phyloP scores from a whole-genome alignment of 2,888 invertebrate genomes.

The Tetranychus piercei region DNA sequence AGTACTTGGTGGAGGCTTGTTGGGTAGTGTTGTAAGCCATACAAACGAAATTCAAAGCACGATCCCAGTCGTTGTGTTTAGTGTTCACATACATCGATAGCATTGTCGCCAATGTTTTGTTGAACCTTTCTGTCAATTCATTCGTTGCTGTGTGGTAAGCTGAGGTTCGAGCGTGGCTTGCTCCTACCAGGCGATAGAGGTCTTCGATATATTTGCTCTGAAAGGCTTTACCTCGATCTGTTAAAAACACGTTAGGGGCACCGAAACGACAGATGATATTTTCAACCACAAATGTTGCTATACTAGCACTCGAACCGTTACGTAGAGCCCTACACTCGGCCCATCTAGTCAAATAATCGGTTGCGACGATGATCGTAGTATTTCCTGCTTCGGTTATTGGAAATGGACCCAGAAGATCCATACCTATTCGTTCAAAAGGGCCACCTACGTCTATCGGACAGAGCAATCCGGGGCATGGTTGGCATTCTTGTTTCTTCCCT shows the following conservation, averaged over 20 bases:
- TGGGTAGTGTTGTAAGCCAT: conserved; percentile 15
- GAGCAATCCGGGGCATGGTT: neutral
- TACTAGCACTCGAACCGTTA: conserved; percentile 20
- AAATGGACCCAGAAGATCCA: conserved; percentile 24
- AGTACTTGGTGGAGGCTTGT: neutral
- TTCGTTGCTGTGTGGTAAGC: conserved; percentile 25
- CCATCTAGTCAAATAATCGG: conserved; percentile 23
- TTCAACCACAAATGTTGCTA: conserved; percentile 23
- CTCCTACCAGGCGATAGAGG: neutral
- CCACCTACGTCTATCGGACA: neutral
- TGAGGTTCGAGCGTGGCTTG: conserved; percentile 22
- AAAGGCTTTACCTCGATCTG: neutral
- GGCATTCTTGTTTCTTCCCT: neutral
- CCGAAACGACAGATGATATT: conserved; percentile 25
- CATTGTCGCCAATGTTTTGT: conserved; percentile 25
- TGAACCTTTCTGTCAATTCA: conserved; percentile 26
- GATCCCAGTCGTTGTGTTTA: conserved; percentile 25
- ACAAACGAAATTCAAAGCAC: conserved; percentile 16
- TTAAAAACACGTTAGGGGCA: neutral
- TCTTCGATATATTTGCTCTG: neutral
- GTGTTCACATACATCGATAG: conserved; percentile 23
- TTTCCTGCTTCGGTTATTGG: conserved; percentile 20
- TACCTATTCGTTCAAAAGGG: no score
- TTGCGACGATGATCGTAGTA: conserved; percentile 23
- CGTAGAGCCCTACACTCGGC: conserved; percentile 22